phyloP scores from a whole-genome alignment of 2,797 vertebrate species.

The Lacerta bilineata region DNA sequence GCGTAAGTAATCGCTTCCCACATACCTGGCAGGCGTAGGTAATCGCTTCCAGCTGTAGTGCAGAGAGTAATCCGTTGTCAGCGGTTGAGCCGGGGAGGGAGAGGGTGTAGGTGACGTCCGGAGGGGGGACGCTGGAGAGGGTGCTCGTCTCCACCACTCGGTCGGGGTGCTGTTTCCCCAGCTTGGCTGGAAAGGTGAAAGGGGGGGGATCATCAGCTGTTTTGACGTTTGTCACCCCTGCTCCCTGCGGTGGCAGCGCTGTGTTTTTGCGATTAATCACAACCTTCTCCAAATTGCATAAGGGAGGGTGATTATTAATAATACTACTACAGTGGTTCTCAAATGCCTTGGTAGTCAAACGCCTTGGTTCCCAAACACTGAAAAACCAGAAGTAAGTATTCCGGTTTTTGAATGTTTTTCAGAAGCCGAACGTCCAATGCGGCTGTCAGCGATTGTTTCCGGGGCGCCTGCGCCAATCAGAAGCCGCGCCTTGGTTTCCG shows the following conservation, averaged over 20 bases:
- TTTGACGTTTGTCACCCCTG: too few relatives aligned
- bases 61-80: constrained; percentile 88
- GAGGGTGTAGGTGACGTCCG: constrained; percentile 92
- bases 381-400: too few relatives aligned
- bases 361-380: too few relatives aligned
- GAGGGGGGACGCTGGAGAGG: constrained; percentile 95
- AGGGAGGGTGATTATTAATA: too few relatives aligned
- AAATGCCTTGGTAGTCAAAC: too few relatives aligned
- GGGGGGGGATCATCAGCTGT: neutral
- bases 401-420: too few relatives aligned
- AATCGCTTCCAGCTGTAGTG: constrained; percentile 96
- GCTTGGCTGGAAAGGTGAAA: constrained; percentile 84
- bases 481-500: too few relatives aligned
- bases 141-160: constrained; percentile 98
- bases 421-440: too few relatives aligned
- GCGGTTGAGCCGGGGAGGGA: constrained; percentile 84
- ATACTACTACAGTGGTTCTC: too few relatives aligned
- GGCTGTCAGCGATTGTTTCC: too few relatives aligned
- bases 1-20: neutral
- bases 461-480: too few relatives aligned
- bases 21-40: constrained; percentile 96
- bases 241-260: neutral
- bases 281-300: too few relatives aligned
- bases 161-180: constrained; percentile 96
- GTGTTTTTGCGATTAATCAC: neutral